These are phyloP conservation scores for Peromyscus attwateri DNA, from an alignment of 2,797 vertebrate genomes.

Conservation along the genomic window DNA sequence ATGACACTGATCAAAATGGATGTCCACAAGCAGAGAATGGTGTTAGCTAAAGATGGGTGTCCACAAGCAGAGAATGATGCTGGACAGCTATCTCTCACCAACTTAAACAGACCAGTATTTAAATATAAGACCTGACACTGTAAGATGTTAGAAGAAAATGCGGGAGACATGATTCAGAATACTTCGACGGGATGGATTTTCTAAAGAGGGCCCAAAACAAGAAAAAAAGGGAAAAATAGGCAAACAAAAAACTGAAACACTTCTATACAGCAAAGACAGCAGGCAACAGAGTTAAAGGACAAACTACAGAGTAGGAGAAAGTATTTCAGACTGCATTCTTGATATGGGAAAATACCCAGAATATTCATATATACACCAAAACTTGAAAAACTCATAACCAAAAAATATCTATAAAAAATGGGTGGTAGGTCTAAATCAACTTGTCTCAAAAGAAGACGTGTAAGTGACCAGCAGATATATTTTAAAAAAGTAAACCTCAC, in stretches of 20 bases:
- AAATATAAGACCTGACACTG: neutral
- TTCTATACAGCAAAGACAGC: neutral
- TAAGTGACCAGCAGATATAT: neutral
- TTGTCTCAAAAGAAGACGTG: neutral
- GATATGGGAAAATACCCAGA: neutral
- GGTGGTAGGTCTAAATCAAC: neutral
- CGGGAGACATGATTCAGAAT: neutral
- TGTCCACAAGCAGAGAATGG: neutral
- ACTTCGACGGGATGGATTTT: neutral
- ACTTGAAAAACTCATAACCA: neutral
- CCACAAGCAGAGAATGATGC: neutral
- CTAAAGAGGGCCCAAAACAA: neutral
- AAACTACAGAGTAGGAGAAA: neutral
- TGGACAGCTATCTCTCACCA: neutral
- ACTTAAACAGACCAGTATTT: neutral
- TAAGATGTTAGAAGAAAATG: neutral
- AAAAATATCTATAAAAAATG: neutral
- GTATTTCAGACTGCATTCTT: neutral
- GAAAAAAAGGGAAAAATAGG: neutral
- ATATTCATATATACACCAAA: neutral
- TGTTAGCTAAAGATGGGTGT: neutral
- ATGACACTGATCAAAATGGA: neutral
- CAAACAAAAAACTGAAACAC: neutral
- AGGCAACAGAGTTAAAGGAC: neutral
- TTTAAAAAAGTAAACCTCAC: neutral